Base-by-base conservation (phyloP, 2,113 vertebrate species). In the Heteronetta atricapilla region DNA sequence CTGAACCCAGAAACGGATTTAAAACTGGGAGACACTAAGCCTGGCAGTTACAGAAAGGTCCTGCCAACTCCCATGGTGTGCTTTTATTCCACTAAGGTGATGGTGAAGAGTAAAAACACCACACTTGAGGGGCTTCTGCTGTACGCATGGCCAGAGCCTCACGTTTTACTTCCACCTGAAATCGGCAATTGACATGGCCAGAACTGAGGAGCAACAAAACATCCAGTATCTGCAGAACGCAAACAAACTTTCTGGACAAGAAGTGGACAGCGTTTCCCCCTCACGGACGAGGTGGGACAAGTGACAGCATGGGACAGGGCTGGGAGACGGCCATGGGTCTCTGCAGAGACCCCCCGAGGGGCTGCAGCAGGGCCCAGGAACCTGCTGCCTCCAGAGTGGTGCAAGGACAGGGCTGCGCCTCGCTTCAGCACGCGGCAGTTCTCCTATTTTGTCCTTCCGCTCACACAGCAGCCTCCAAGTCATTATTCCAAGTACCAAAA, bases 401-500 rank as follows among this genome's bases (percentile, higher is more conserved):
- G 3, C 4, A 13, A 74, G 72, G 67, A 82, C 19, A 3, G 46
- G 86, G 64, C 34, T 69, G 73, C 50, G 46, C n/a, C 58, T 22
- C 20, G 28, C 14, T 23, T 8, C 46, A 11, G n/a, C 17, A 17
- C 15, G 13, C n/a, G 4, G 69, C 69, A 73, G 10, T 44, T 56
- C 85, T 29, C 73, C 52, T 42, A 21, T 56, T 93, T 23, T 63
- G 77, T 75, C 92, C 83, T 92, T 72, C 55, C 2, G 3, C 64
- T 93, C 72, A 52, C 17, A 1, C 6, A 88, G 59, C 75, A 15
- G 69, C 86, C 80, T 94, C 83, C 83, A 77, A 55, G 70, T 86
- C 81, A 79, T 84, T 87, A 92, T 85, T 87, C 86, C 93, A 84
- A 94, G 93, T 87, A 91, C 62, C 81, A 88, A 94, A 96, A 96